A percentile compares a stretch with the other conserved stretches of the same genome.
phyloP scores from a whole-genome alignment of 2,888 invertebrate genomes.

The Electrophaes corylata region DNA sequence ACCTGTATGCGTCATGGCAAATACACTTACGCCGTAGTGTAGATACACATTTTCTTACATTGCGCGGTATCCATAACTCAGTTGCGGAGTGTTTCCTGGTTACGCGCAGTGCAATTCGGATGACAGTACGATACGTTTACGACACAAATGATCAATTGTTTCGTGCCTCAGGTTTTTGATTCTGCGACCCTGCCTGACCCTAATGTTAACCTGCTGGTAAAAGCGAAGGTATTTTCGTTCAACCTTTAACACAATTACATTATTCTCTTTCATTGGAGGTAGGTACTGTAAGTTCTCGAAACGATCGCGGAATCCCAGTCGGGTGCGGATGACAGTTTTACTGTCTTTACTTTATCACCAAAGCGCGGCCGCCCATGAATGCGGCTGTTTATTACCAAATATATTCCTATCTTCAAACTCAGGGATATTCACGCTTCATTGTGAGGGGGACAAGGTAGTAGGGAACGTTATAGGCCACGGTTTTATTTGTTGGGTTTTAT shows the following conservation, averaged over 20 bases:
- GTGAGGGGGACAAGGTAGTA: conserved; percentile 27
- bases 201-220: not conserved
- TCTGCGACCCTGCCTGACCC: too few relatives aligned
- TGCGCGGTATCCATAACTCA: too few relatives aligned
- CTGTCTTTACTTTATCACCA: conserved; percentile 45
- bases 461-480: conserved; percentile 13
- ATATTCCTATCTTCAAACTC: conserved; percentile 33
- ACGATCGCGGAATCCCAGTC: conserved; percentile 23
- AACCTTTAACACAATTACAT: not conserved
- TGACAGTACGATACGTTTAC: too few relatives aligned
- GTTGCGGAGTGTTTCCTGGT: too few relatives aligned
- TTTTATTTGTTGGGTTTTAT: conserved; percentile 21
- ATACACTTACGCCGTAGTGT: too few relatives aligned
- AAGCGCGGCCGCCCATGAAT: conserved; percentile 30
- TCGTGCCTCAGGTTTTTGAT: too few relatives aligned
- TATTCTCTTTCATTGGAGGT: not conserved
- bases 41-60: too few relatives aligned
- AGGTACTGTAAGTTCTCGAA: conserved; percentile 13
- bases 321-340: conserved; percentile 50
- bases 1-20: too few relatives aligned
- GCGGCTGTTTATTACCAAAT: conserved; percentile 42
- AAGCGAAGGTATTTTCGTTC: too few relatives aligned
- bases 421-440: conserved; percentile 32
- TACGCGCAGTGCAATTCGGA: too few relatives aligned
- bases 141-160: too few relatives aligned